A percentile compares a stretch with the other conserved stretches of the same genome.
Evolutionary conservation across 2,888 invertebrate genomes (phyloP).

Genomic region (Hemaris fuciformis): DNA sequence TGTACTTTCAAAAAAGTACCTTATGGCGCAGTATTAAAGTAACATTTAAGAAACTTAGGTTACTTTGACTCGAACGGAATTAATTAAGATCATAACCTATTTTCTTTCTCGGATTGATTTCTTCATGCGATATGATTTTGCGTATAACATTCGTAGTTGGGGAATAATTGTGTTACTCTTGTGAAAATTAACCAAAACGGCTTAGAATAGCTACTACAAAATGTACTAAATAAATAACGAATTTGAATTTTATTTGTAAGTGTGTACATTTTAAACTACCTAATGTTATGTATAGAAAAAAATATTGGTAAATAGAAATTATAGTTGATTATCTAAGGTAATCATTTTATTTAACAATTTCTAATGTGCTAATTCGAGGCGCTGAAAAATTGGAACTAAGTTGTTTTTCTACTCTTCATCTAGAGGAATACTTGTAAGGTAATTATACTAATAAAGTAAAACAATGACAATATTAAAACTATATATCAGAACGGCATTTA

Average conservation of each 20-base stretch:
- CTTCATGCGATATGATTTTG: neutral
- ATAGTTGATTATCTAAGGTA: constrained; percentile 9
- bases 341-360: constrained; percentile 11
- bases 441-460: constrained; percentile 64
- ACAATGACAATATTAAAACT: constrained; percentile 78
- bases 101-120: neutral
- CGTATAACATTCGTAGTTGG: constrained; percentile 16
- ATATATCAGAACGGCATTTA: constrained; percentile 72
- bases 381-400: constrained; percentile 30
- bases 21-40: constrained; percentile 7
- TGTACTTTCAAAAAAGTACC: neutral
- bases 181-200: constrained; percentile 26
- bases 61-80: neutral
- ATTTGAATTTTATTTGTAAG: constrained; percentile 56
- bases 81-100: neutral
- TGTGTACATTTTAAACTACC: constrained; percentile 50
- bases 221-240: constrained; percentile 49
- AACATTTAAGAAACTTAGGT: neutral
- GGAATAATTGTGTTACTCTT: constrained; percentile 16
- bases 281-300: constrained; percentile 45
- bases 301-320: constrained; percentile 23
- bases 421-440: constrained; percentile 71
- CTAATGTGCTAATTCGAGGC: constrained; percentile 20
- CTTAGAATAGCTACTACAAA: constrained; percentile 34
- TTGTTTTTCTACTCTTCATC: constrained; percentile 58